Evolutionary conservation across 1,140 invertebrate species (phyloP).

Genomic region (Caenorhabditis inopinata): DNA sequence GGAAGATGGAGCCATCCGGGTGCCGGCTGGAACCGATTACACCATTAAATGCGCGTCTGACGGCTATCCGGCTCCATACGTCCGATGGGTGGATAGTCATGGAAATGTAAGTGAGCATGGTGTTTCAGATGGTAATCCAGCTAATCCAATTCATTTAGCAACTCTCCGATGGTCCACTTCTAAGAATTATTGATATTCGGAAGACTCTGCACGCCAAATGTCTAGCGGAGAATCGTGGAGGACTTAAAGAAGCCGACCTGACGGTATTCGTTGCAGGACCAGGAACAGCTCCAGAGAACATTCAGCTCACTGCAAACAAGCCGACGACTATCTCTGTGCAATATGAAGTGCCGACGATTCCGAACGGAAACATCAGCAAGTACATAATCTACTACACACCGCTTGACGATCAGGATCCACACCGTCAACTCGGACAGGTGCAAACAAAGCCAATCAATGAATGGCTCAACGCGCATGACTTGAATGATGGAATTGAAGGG

Average conservation of each 20-base stretch:
- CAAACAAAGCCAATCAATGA: constrained; percentile 59
- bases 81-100: constrained; percentile 60
- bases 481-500: constrained; percentile 56
- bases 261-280: constrained; percentile 61
- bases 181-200: constrained; percentile 56
- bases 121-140: not conserved
- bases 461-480: constrained; percentile 58
- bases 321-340: constrained; percentile 59
- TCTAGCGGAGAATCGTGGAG: constrained; percentile 63
- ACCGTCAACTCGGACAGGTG: constrained; percentile 62
- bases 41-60: constrained; percentile 61
- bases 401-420: constrained; percentile 61
- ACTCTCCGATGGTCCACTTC: constrained; percentile 54
- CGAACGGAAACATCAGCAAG: constrained; percentile 64
- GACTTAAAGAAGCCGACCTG: constrained; percentile 55
- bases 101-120: constrained; percentile 57
- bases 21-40: constrained; percentile 65
- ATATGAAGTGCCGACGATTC: constrained; percentile 62
- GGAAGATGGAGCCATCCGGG: constrained; percentile 58
- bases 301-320: constrained; percentile 55
- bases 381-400: constrained; percentile 66
- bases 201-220: constrained; percentile 57
- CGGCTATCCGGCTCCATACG: constrained; percentile 58
- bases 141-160: constrained; percentile 45
- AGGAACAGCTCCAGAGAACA: constrained; percentile 65